Base-by-base conservation (phyloP, 2,888 invertebrate species). In the Aromia moschata region DNA sequence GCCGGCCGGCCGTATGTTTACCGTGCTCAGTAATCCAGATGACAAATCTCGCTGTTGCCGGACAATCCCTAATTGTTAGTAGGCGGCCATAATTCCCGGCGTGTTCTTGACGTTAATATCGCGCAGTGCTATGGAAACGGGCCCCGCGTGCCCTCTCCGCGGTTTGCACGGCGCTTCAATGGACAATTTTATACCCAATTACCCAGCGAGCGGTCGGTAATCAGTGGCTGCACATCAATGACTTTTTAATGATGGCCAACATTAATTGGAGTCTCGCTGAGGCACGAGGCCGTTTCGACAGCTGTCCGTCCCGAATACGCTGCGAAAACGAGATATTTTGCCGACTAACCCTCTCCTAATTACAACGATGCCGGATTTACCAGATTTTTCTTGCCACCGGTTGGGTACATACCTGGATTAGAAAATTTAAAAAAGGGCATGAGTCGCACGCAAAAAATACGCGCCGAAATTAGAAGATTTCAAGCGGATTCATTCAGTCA, bases 111-210 rank as follows among this genome's bases (percentile, higher is more conserved):
- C 56, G 43, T 56, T 56, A 56, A 56, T 56, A 56, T 56, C 46
- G 52, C 41, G 41, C 40, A 52, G 17, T 41, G 52, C 52, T 33
- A 31, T 52, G 52, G 52, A 52, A 52, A 52, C 41, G 52, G 41
- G 41, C 31, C 52, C 41, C 52, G 25, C 49, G 38, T 49, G 49
- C 38, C 37, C 38, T 49, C 38, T 38, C 15, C 38, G 49, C 25
- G 38, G 49, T 49, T 49, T 49, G 25, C 49, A 49, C 38, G 30
- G 37, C 49, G 49, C 37, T 49, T 65, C 60, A 64, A 66, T 64
- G 59, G 60, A 58, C 62, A 62, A 64, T 66, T 66, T 66, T 58
- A 54, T 56, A 59, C 58, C 56, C 65, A 60, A 65, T 65, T 67
- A 61, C 58, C 52, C 64, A 45, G 45, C 61, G 62, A 65, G 62